Evolutionary conservation across 1,140 invertebrate genomes (phyloP), one percentile per base, ranked within the genome.

Genomic region (Diorhabda elongata): DNA sequence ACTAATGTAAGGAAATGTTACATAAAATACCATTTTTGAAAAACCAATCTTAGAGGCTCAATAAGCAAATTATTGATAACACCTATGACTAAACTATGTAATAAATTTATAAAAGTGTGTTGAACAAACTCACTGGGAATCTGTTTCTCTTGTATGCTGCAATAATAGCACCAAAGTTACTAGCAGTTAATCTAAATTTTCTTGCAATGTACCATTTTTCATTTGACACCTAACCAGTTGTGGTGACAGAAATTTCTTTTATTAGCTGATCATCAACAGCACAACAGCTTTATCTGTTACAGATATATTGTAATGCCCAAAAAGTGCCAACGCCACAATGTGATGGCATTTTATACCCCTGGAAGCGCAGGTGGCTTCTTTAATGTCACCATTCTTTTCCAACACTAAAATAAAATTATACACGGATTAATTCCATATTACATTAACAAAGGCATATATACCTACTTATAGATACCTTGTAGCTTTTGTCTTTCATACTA

Each of bases 151-250:
- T 57, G 52, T 62, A 66, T 56, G 57, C 45, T 60, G 67, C n/a
- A 44, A 69, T 44, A 52, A 71, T 58, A 4, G 60, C 41, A 26
- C 67, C 71, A 68, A 72, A 74, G 57, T 71, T 71, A 56, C 69
- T 73, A 9, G 69, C 61, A 61, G 69, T 71, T 41, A 70, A 64
- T 65, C 66, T 44, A 61, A 71, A 70, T 59, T 71, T 73, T 52
- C 69, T 71, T 65, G 62, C 67, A n/a, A 73, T 41, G 57, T 64
- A 67, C 71, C 65, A 70, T 6, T 67, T 67, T 61, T 69, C 45
- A 63, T 73, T 73, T 42, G 9, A 44, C 56, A 26, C 42, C 52
- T 73, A 67, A 57, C 67, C 69, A 11, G 52, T 56, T 47, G 69
- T 73, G 11, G 58, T 7, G n/a, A 26, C 42, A 45, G 66, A 41